These are phyloP conservation scores for Lasioglossum malachurum DNA, from an alignment of 2,888 invertebrate genomes.

Conservation along the genomic window DNA sequence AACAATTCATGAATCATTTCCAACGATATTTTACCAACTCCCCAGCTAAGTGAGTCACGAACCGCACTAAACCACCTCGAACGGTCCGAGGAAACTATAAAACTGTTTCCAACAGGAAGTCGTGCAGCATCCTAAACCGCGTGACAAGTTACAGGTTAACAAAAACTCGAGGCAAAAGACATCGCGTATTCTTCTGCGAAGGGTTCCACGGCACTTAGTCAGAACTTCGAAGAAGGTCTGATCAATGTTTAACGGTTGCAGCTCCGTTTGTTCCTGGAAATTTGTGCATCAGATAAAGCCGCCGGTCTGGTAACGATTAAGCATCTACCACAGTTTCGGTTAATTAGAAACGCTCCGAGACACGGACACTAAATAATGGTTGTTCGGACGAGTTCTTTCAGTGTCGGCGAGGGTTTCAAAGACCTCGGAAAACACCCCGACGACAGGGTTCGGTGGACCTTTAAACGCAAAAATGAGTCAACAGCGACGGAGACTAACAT, in stretches of 20 bases:
- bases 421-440: conserved; percentile 42
- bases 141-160: neutral
- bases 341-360: conserved; percentile 60
- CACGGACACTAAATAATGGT: conserved; percentile 25
- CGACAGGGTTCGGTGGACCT: conserved; percentile 36
- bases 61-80: neutral
- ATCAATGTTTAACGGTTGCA: conserved; percentile 44
- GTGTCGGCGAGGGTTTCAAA: conserved; percentile 51
- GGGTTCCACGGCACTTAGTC: neutral
- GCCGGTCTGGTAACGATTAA: conserved; percentile 50
- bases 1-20: neutral
- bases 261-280: conserved; percentile 45
- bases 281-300: conserved; percentile 47
- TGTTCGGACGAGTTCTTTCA: conserved; percentile 15
- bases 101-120: neutral
- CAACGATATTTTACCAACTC: neutral
- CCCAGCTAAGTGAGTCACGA: neutral
- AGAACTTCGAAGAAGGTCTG: neutral
- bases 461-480: conserved; percentile 49
- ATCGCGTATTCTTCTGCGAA: neutral
- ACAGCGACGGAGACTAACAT: conserved; percentile 19
- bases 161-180: neutral
- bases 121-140: neutral
- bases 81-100: neutral
- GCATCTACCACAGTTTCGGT: conserved; percentile 44